A percentile compares a stretch with the other conserved stretches of the same genome.
Conservation (phyloP, 64 coral and sea anemone genomes). For the Acropora tenuis region DNA sequence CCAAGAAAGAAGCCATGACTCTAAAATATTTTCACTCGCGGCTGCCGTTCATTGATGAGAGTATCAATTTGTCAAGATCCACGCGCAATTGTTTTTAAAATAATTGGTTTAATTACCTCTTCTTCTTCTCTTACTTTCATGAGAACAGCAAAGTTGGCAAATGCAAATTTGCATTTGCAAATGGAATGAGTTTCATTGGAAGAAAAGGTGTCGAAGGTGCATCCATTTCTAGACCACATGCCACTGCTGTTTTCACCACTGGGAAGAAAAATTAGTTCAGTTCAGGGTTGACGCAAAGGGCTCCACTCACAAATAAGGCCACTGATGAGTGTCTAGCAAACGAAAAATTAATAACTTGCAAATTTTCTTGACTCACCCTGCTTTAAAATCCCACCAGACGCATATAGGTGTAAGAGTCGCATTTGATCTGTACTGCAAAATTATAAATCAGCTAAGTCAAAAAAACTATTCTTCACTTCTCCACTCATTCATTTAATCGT, state of each 20-base stretch:
- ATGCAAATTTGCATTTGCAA: slow-evolving; percentile 61
- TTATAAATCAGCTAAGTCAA: neutral
- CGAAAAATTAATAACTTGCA: neutral
- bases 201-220: neutral
- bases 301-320: too few species aligned
- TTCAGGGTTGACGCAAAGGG: neutral
- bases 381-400: slow-evolving; percentile 72
- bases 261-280: neutral
- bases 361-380: slow-evolving; percentile 32
- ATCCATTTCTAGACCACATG: slow-evolving; percentile 60
- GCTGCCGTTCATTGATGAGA: too few species aligned
- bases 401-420: slow-evolving; percentile 17
- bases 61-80: too few species aligned
- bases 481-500: too few species aligned
- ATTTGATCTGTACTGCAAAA: slow-evolving; percentile 26
- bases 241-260: slow-evolving; percentile 37
- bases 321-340: too few species aligned
- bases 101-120: neutral
- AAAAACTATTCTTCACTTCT: too few species aligned
- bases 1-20: too few species aligned
- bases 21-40: too few species aligned
- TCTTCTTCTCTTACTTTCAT: slow-evolving; percentile 63
- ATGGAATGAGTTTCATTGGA: slow-evolving; percentile 69
- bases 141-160: slow-evolving; percentile 71
- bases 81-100: too few species aligned